Evolutionary conservation across 2,888 invertebrate genomes (phyloP), one percentile per base, ranked within the genome.

Genomic region (Eugnorisma glareosa): DNA sequence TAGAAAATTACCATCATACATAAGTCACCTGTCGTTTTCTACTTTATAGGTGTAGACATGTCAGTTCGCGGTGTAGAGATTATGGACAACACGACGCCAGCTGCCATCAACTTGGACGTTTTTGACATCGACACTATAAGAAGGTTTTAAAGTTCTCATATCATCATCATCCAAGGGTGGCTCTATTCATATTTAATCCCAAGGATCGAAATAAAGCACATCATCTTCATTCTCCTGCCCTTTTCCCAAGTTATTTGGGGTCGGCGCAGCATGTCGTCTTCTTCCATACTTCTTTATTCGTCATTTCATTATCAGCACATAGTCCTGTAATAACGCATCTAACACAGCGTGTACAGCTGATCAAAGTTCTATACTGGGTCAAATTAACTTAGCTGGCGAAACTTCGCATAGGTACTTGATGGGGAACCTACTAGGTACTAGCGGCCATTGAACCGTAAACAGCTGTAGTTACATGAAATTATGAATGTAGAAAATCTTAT

Each of bases 51-150:
- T 64, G 94, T 95, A 74, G 95, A 97, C 37, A 93, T 97, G 88
- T 96, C 97, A 24, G 97, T 98, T 64, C 97, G 98, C 8, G 97
- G 97, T 87, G 94, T 98, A 13, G 97, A 98, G 82, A 97, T 98
- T 13, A 97, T 97, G 91, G 98, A 97, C 94, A 97, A 97, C 89
- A 97, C 97, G 28, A 97, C 96, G 57, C 97, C 97, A 35, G 97
- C 97, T n/a, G 94, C 97, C 13, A 93, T 97, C 35, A 92, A 97
- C 74, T 93, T 97, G 57, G 95, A 98, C 68, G 94, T 97, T 67
- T 98, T 98, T 97, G 98, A 98, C 82, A 94, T 96, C 5, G 98
- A 98, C 82, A 97, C 98, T 90, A 98, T 98, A 73, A 96, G 97
- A 86, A 97, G 97, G 96, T 97, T 94, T 24, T 8, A 0, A 35